Base-by-base conservation (phyloP, 2,888 invertebrate genomes). In the Sepioteuthis lessoniana region DNA sequence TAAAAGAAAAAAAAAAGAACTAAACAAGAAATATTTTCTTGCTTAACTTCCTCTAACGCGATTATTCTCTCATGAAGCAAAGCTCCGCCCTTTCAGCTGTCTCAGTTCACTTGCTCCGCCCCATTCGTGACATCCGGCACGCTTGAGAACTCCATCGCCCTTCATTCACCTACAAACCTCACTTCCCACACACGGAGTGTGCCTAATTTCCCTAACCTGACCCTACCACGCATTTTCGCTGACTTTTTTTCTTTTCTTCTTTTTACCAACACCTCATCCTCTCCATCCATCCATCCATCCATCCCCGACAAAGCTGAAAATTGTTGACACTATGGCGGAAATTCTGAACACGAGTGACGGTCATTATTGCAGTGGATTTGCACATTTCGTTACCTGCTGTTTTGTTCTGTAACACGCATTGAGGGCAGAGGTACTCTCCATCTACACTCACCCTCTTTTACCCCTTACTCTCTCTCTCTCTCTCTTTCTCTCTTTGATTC, bases 311-410 rank as follows among this genome's bases (percentile, higher is more conserved):
- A 13, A n/a, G n/a, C 76, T 5, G 76, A 76, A 76, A 76, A 76
- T 76, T 76, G 76, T 76, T 76, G 76, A 76, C 76, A n/a, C 76
- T 76, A n/a, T 10, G n/a, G n/a, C 76, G 76, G 76, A 76, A 76
- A 76, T 76, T 76, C 35, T 16, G n/a, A 35, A 76, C 76, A n/a
- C n/a, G 76, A 76, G n/a, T n/a, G 76, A 76, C 76, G 76, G 76
- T 76, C 76, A 76, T 76, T 76, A 76, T 76, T 76, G n/a, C n/a
- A 76, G 76, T 76, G 76, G n/a, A 76, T 76, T n/a, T 76, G 76
- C n/a, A 76, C 76, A 76, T 76, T 76, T 76, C 35, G 76, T 76
- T 35, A 76, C 76, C 76, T 76, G 76, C 76, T 76, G 76, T 76
- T 76, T 76, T 76, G 76, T n/a, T n/a, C 35, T 76, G n/a, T 16